Evolutionary conservation across 2,113 vertebrate genomes (phyloP).

Genomic region (Cyphomyrus discorhynchus): DNA sequence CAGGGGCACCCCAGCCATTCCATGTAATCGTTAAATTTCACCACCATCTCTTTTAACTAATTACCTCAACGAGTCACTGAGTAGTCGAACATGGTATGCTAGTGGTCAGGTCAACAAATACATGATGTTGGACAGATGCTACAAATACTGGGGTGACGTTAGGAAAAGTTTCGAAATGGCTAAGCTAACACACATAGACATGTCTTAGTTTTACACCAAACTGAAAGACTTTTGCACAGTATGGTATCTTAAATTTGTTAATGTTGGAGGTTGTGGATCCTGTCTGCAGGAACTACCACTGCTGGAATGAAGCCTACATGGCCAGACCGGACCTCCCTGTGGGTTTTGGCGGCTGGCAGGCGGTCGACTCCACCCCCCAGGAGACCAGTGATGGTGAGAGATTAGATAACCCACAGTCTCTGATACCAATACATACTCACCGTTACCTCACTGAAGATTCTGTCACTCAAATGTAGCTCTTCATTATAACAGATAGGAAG

Average conservation of each 20-base stretch:
- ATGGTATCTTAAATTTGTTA: not conserved
- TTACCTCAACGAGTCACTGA: not conserved
- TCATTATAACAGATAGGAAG: not conserved
- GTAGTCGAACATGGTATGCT: not conserved
- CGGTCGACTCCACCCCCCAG: slow-evolving; percentile 71
- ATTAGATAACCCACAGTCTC: too few relatives aligned
- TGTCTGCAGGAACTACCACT: slow-evolving; percentile 69
- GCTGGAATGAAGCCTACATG: slow-evolving; percentile 79
- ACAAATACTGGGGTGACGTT: not conserved
- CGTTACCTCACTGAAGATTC: not conserved
- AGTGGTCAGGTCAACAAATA: not conserved
- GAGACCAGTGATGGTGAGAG: slow-evolving; percentile 71
- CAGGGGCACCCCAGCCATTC: not conserved
- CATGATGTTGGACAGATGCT: not conserved
- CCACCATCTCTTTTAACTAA: not conserved
- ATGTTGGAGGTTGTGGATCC: not conserved
- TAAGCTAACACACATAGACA: not conserved
- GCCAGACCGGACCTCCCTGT: slow-evolving; percentile 67
- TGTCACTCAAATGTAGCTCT: not conserved
- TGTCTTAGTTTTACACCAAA: not conserved
- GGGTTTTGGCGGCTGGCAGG: slow-evolving; percentile 75
- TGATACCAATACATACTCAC: not conserved
- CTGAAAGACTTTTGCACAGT: not conserved
- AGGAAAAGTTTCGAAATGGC: not conserved
- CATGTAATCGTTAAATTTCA: not conserved